A percentile compares a stretch with the other conserved stretches of the same genome.
Evolutionary conservation across 2,113 vertebrate species (phyloP).

Genomic region (Nesogale talazaci): DNA sequence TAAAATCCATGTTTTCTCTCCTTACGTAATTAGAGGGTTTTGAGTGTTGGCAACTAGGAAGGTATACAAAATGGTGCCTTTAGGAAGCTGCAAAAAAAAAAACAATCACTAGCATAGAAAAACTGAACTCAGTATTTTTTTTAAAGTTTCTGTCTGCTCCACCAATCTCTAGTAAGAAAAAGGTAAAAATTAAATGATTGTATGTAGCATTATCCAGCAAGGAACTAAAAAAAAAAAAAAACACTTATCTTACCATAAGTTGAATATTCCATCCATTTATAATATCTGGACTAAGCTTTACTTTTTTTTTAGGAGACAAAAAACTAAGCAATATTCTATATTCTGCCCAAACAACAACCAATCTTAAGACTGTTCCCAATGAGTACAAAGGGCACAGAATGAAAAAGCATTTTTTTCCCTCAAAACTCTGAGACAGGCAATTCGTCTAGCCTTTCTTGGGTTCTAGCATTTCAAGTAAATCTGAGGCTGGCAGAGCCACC

Average conservation of each 20-base stretch:
- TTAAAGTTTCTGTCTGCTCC: conserved; percentile 22
- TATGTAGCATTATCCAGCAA: neutral
- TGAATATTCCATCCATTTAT: neutral
- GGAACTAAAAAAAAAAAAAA: conserved; percentile 18
- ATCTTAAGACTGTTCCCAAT: neutral
- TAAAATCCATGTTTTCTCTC: neutral
- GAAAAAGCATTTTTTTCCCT: neutral
- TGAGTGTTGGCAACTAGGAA: neutral
- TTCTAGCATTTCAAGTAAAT: neutral
- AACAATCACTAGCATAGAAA: neutral
- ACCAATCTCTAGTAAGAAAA: neutral
- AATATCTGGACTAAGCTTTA: too few species aligned
- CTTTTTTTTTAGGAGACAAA: neutral
- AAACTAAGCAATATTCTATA: neutral
- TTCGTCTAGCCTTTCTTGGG: neutral
- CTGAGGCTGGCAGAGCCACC: neutral
- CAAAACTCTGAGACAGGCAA: neutral
- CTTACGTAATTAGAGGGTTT: neutral
- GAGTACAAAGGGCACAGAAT: neutral
- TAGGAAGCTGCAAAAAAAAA: neutral
- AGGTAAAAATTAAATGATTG: neutral
- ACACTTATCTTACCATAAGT: neutral
- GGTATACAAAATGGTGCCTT: neutral
- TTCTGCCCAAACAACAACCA: neutral
- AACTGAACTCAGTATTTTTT: conserved; percentile 12